Base-by-base conservation (phyloP, 2,113 vertebrate species). In the Dissostichus mawsoni region DNA sequence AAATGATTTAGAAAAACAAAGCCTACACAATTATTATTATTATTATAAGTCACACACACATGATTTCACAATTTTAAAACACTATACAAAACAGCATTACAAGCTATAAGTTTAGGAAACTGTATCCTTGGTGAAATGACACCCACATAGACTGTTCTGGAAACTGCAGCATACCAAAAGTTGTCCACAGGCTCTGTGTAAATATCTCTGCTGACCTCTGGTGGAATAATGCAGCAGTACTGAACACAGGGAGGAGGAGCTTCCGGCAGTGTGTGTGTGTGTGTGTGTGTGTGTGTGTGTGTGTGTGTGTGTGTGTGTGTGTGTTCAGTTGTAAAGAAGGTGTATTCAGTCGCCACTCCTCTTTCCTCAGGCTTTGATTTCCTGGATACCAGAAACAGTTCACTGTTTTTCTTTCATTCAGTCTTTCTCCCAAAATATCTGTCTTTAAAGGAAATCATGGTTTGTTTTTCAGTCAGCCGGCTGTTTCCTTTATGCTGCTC, bases 161-260 rank as follows among this genome's bases (percentile, higher is more conserved):
- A 5, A 5, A 41, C 25, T 29, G 25, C 12, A 17, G 36, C 36
- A 52, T 1, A 11, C 12, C 14, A 0, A 29, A 1, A 4, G 0
- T 3, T 20, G 20, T 10, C 23, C 70, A 71, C 47, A 50, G 29
- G n/a, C 17, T 11, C 2, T 0, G 1, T 20, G 11, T 17, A 23
- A 52, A 29, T 25, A 55, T 78, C 64, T 90, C 61, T 90, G 85
- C 90, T 88, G 87, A 41, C 89, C 87, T 87, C 90, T 81, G 20
- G 90, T 86, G 92, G 85, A 52, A 2, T 1, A 36, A 69, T 5
- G 8, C 1, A 23, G 69, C 33, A 64, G 52, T 65, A n/a, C 67
- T 11, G 2, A 41, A 8, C 50, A 1, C 2, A 14, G 13, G 10
- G 12, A 70, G 79, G 58, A 53, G 73, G 61, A 16, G 85, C 45